Evolutionary conservation across 2,797 vertebrate species (phyloP), one percentile per base, ranked within the genome.

Genomic region (Myotis daubentonii): DNA sequence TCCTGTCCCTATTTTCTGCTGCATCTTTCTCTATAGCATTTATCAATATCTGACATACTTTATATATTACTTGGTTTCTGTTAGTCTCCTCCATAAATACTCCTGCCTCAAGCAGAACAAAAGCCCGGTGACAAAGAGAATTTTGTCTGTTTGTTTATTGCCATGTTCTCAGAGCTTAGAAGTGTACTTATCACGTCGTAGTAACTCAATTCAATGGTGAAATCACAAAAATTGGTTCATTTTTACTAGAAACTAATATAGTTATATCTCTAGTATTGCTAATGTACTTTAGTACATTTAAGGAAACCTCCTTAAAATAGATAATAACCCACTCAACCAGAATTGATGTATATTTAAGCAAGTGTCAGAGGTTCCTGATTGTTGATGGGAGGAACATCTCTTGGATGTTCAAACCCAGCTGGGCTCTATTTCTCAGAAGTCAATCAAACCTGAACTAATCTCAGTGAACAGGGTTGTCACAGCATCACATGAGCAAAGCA

Each of bases 231-330:
- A 91, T 1, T 65, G 51, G n/a, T 85, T n/a, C 23, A 75, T 75
- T 94, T 89, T 90, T 94, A 74, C 28, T 84, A 75, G 66, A 92
- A 95, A 91, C 19, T 89, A 57, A 16, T 55, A 70, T 81, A 89
- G 78, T 44, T 25, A 92, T 94, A 94, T 90, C 49, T 80, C 23
- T 65, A 19, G 1, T 79, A 62, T 84, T 93, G 23, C 28, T 92
- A 82, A 86, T 83, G 92, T 87, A 89, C 55, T 47, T 79, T 30
- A 81, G 33, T 28, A 78, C 30, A 87, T 74, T 93, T 94, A 94
- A 82, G 30, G 51, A 96, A n/a, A 93, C 9, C 6, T 74, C 66
- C 36, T 94, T 86, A 87, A 79, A 97, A 62, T 44, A 90, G 72
- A 36, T 47, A 81, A 84, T 91, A 89, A 91, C 44, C 11, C 28